Conservation (phyloP, 2,113 vertebrate genomes). For the Petroica traversi region DNA sequence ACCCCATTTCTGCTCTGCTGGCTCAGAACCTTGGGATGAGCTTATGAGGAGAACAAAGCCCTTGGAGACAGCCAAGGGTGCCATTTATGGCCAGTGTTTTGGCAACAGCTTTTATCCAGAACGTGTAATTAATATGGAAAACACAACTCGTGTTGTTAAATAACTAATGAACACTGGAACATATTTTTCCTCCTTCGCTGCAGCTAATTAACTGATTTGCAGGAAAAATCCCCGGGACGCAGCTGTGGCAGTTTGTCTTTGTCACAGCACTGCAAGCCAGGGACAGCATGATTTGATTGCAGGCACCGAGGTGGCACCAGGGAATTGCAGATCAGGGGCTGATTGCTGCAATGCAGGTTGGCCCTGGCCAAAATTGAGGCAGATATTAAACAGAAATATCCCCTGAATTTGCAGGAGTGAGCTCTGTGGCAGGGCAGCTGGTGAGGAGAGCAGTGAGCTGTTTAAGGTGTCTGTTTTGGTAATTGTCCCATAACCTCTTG, state of each 20-base stretch:
- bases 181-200: neutral
- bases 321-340: neutral
- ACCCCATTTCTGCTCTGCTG: neutral
- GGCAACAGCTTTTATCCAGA: conserved; percentile 9
- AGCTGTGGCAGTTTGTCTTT: neutral
- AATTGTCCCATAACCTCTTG: neutral
- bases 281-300: neutral
- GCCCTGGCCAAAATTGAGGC: neutral
- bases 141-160: conserved; percentile 23
- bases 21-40: neutral
- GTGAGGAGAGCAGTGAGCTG: neutral
- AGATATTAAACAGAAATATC: neutral
- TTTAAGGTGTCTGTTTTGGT: neutral
- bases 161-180: neutral
- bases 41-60: neutral
- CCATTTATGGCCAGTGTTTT: neutral
- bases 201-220: conserved; percentile 18
- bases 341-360: neutral
- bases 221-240: neutral
- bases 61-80: neutral
- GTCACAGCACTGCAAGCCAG: neutral
- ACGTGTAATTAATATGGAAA: neutral
- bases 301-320: rapidly evolving
- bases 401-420: rapidly evolving
- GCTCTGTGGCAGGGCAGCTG: neutral